A percentile compares a stretch with the other conserved stretches of the same genome.
These are phyloP conservation scores for Pseudomugil tenellus DNA, from an alignment of 2,797 vertebrate species.

Conservation along the genomic window DNA sequence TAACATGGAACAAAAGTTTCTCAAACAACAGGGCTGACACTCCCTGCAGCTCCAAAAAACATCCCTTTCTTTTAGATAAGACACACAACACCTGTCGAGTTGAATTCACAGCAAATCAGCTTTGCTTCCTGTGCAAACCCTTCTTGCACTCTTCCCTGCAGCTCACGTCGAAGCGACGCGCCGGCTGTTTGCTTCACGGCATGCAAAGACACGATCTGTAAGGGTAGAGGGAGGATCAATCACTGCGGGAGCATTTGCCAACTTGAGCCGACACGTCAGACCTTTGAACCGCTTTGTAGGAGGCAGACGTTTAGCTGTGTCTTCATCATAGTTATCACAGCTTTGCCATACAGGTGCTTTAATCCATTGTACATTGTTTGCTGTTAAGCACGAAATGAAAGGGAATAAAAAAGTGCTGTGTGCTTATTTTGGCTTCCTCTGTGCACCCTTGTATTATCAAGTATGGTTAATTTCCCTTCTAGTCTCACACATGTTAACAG, in stretches of 20 bases:
- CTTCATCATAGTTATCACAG: constrained; percentile 51
- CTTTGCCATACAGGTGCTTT: constrained; percentile 58
- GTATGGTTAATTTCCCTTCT: constrained; percentile 36
- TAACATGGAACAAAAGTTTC: neutral
- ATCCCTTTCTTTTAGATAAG: constrained; percentile 19
- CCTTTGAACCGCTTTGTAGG: constrained; percentile 70
- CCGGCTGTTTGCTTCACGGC: constrained; percentile 38
- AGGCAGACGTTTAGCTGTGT: constrained; percentile 54
- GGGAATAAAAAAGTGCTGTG: constrained; percentile 46
- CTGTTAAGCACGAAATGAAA: constrained; percentile 61
- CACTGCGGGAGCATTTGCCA: constrained; percentile 30
- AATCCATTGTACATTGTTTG: constrained; percentile 63
- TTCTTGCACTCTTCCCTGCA: neutral
- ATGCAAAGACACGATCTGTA: constrained; percentile 67
- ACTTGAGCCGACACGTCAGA: constrained; percentile 72
- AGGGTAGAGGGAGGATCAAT: constrained; percentile 64
- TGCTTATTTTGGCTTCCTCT: constrained; percentile 34
- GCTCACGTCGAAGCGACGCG: constrained; percentile 29
- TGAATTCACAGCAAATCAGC: constrained; percentile 19
- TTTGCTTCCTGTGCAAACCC: constrained; percentile 42
- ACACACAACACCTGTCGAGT: constrained; percentile 20
- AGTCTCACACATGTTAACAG: constrained; percentile 35
- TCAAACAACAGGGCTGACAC: neutral
- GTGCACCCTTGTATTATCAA: constrained; percentile 41
- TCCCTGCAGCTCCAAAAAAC: constrained; percentile 24